These are phyloP conservation scores for Plagiodera versicolora DNA, from an alignment of 2,888 invertebrate genomes.

Conservation along the genomic window DNA sequence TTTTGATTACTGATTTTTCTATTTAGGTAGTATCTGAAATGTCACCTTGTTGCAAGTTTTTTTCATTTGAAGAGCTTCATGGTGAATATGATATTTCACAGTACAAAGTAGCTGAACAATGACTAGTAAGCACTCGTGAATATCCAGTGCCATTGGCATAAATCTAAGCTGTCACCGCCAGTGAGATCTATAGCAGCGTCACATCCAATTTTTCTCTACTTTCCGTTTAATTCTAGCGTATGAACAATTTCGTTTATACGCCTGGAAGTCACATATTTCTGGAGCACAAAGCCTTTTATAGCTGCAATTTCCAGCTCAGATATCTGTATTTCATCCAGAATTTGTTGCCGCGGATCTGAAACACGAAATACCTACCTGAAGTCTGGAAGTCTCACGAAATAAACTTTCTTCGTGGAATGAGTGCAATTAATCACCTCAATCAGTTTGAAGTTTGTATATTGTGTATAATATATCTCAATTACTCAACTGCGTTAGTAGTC, in stretches of 20 bases:
- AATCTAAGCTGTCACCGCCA: background rate
- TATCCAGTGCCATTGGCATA: background rate
- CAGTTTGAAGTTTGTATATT: no score
- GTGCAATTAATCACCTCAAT: background rate
- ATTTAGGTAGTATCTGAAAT: no score
- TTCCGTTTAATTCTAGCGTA: background rate
- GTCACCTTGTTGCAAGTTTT: no score
- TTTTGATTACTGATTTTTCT: no score
- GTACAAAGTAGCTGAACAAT: no score
- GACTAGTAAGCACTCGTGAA: background rate
- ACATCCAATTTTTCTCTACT: background rate
- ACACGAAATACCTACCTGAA: background rate
- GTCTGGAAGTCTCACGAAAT: no score
- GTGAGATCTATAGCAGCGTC: background rate
- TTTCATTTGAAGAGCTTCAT: no score
- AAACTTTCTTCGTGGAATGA: background rate
- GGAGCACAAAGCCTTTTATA: background rate
- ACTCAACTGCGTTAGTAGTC: no score
- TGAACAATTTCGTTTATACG: background rate
- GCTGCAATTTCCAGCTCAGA: background rate
- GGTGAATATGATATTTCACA: no score
- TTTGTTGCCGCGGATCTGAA: background rate
- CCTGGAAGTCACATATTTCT: background rate
- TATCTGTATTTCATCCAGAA: background rate
- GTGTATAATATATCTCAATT: no score